Evolutionary conservation across 2,888 invertebrate species (phyloP).

Genomic region (Diaprepes abbreviatus): DNA sequence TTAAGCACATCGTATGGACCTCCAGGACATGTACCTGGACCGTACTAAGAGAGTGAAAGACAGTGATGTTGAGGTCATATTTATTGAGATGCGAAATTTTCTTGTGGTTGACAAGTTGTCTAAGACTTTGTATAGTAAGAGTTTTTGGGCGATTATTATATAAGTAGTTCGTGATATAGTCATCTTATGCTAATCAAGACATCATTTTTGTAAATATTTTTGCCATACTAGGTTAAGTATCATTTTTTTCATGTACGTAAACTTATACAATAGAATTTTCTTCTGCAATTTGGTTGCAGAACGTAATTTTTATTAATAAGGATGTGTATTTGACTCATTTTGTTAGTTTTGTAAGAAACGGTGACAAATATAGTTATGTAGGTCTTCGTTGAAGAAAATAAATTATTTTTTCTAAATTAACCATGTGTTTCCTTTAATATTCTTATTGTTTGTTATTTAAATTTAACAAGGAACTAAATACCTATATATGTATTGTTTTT

Average conservation of each 20-base stretch:
- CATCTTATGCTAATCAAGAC: background rate
- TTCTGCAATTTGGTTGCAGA: too few species aligned
- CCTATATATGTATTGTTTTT: too few species aligned
- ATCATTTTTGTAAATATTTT: slow-evolving; percentile 33
- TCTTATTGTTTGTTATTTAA: background rate
- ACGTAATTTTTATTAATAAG: too few species aligned
- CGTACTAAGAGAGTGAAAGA: slow-evolving; percentile 32
- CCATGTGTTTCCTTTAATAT: background rate
- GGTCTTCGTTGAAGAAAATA: slow-evolving; percentile 35
- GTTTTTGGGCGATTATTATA: background rate
- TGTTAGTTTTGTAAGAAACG: slow-evolving; percentile 32
- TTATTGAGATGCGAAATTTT: background rate
- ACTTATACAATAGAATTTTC: background rate
- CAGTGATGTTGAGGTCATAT: slow-evolving; percentile 39
- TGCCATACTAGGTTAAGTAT: slow-evolving; percentile 25
- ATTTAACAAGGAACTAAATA: background rate
- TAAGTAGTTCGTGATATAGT: slow-evolving; percentile 23
- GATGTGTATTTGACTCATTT: background rate
- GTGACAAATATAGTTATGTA: slow-evolving; percentile 45
- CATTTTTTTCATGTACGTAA: background rate
- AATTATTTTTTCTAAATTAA: slow-evolving; percentile 37
- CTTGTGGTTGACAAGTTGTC: slow-evolving; percentile 27
- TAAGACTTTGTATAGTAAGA: slow-evolving; percentile 8
- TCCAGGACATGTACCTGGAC: slow-evolving; percentile 61
- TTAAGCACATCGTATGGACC: slow-evolving; percentile 61